Conservation (phyloP, 2,888 invertebrate genomes). For the Diadegma fenestrale region DNA sequence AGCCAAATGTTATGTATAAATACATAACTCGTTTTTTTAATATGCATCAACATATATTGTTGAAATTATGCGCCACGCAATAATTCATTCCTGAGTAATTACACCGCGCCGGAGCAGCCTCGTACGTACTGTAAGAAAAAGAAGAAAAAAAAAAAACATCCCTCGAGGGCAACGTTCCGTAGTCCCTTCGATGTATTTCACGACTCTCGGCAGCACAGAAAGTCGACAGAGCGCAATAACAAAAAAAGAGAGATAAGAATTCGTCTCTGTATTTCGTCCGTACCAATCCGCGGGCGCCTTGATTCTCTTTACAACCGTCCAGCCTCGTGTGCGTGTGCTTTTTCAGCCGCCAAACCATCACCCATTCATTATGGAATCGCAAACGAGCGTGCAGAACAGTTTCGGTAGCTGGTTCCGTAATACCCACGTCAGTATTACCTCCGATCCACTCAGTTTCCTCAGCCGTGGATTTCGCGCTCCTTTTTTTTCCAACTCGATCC, state of each 20-base stretch:
- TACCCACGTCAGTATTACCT: slow-evolving; percentile 66
- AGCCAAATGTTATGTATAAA: background rate
- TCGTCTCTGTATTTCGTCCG: slow-evolving; percentile 31
- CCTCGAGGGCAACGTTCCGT: slow-evolving; percentile 55
- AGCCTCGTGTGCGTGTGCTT: slow-evolving; percentile 44
- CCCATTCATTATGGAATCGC: slow-evolving; percentile 74
- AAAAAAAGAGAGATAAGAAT: background rate
- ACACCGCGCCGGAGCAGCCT: slow-evolving; percentile 70
- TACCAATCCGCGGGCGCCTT: slow-evolving; percentile 21
- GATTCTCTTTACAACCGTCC: slow-evolving; percentile 61
- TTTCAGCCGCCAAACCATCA: slow-evolving; percentile 65
- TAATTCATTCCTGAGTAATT: slow-evolving; percentile 80
- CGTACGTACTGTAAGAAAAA: slow-evolving; percentile 38
- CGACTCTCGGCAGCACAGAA: slow-evolving; percentile 32
- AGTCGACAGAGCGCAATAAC: slow-evolving; percentile 25
- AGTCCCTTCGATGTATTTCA: slow-evolving; percentile 54
- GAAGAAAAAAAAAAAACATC: slow-evolving; percentile 9
- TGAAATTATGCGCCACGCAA: slow-evolving; percentile 69
- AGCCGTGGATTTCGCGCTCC: slow-evolving; percentile 15
- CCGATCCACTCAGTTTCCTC: slow-evolving; percentile 44
- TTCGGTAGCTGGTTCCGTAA: slow-evolving; percentile 71
- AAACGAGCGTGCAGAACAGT: slow-evolving; percentile 70
- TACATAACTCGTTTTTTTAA: slow-evolving; percentile 2
- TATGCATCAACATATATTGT: slow-evolving; percentile 61
- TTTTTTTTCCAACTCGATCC: background rate